Evolutionary conservation across 1,140 invertebrate species (phyloP).

Genomic region (Bombus vancouverensis): DNA sequence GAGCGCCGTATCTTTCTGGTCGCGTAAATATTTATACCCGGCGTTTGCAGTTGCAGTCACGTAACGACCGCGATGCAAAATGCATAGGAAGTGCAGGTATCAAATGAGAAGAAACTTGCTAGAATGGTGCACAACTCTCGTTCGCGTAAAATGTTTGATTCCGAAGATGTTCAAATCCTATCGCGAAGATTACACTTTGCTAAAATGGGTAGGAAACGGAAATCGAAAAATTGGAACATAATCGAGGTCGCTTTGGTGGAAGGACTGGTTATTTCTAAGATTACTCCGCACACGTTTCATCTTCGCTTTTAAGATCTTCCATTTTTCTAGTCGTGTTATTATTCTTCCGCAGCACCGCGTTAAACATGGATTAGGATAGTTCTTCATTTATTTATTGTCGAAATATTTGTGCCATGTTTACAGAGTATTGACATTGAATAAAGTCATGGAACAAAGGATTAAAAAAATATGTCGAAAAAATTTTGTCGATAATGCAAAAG

Average conservation of each 20-base stretch:
- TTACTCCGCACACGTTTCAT: background rate
- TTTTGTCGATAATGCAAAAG: no score
- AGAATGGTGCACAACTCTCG: background rate
- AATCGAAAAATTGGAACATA: background rate
- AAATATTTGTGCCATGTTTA: no score
- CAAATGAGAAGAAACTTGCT: background rate
- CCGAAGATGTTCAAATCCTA: background rate
- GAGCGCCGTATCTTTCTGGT: background rate
- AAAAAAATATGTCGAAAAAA: no score
- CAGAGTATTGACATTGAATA: no score
- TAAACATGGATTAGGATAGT: background rate
- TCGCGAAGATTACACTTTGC: background rate
- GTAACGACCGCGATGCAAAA: constrained; percentile 24
- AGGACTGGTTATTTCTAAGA: background rate
- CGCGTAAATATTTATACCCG: constrained; percentile 24
- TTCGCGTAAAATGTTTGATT: background rate
- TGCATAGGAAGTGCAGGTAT: background rate
- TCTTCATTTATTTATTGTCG: background rate
- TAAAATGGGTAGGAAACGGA: background rate
- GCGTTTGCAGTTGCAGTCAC: constrained; percentile 20
- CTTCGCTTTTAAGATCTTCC: no score
- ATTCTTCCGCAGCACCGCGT: background rate
- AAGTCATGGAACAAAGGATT: no score
- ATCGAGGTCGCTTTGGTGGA: no score
- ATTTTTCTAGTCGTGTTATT: background rate